These are phyloP conservation scores for Ailuropoda melanoleuca DNA, from an alignment of 2,113 vertebrate species.

Conservation along the genomic window DNA sequence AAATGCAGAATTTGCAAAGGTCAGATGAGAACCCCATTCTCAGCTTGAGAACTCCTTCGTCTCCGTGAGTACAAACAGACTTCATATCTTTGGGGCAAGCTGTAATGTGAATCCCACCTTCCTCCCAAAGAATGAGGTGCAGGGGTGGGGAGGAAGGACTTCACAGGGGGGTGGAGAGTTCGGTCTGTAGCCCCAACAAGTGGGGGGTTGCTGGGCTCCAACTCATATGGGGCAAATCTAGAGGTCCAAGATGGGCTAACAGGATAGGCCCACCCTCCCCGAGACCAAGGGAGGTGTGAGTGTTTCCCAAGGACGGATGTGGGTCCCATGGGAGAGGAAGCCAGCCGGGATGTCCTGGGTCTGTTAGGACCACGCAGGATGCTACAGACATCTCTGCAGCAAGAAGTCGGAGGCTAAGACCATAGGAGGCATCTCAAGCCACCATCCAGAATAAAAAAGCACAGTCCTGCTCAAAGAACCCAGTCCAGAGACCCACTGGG, in stretches of 20 bases:
- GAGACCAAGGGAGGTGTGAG: neutral
- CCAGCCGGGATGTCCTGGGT: rapidly evolving
- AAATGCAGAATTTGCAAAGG: neutral
- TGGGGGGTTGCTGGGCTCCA: rapidly evolving
- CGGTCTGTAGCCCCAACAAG: neutral
- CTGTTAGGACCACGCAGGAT: neutral
- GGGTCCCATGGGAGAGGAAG: neutral
- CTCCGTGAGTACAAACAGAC: neutral
- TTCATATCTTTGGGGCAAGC: neutral
- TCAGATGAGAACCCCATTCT: neutral
- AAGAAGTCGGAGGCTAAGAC: neutral
- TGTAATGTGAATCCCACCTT: neutral
- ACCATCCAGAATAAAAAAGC: neutral
- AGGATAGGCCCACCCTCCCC: neutral
- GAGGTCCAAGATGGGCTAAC: rapidly evolving
- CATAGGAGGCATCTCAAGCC: neutral
- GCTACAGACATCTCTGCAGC: neutral
- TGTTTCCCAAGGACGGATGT: neutral
- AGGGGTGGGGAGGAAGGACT: neutral
- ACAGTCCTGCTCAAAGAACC: neutral
- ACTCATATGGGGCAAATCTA: neutral
- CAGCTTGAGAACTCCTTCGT: neutral
- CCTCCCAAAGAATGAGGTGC: neutral
- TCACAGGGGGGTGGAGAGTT: neutral
- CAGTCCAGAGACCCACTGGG: no score